Conservation (phyloP, 2,888 invertebrate genomes). For the Theodoxus fluviatilis region DNA sequence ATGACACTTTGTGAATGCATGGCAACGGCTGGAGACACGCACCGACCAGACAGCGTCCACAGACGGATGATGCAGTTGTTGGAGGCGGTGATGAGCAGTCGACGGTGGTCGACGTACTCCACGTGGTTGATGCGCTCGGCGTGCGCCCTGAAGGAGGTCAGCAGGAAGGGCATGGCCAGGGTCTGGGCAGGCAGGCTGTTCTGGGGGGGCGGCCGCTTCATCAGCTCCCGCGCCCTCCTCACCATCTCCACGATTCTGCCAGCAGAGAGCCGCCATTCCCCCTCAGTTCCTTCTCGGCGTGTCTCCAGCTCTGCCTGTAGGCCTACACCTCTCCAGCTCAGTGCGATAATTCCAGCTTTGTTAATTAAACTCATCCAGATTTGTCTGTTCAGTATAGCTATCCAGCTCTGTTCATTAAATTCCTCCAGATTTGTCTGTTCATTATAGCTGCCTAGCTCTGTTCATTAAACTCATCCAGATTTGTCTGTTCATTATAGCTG, state of each 20-base stretch:
- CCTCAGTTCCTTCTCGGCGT: no score
- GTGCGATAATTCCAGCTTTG: slow-evolving; percentile 29
- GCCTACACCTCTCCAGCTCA: no score
- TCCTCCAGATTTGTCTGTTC: no score
- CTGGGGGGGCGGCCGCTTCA: slow-evolving; percentile 43
- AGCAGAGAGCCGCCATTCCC: neutral
- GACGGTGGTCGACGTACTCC: slow-evolving; percentile 73
- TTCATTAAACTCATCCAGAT: no score
- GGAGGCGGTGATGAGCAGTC: slow-evolving; percentile 75
- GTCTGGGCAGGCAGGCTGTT: slow-evolving; percentile 44
- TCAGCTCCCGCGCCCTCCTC: slow-evolving; percentile 30
- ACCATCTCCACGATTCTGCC: neutral
- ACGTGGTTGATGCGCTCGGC: slow-evolving; percentile 74
- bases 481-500: no score
- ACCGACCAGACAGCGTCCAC: slow-evolving; percentile 56
- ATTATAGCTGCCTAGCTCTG: no score
- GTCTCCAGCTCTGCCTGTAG: no score
- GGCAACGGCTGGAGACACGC: no score
- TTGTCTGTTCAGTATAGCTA: no score
- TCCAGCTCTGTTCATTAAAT: no score
- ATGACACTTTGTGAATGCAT: no score
- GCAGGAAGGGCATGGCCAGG: slow-evolving; percentile 47
- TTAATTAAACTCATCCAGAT: no score
- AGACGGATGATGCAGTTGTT: slow-evolving; percentile 73
- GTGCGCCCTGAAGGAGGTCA: slow-evolving; percentile 72